Evolutionary conservation across 2,888 invertebrate genomes (phyloP), one percentile per base, ranked within the genome.

Genomic region (Apotomis capreana): DNA sequence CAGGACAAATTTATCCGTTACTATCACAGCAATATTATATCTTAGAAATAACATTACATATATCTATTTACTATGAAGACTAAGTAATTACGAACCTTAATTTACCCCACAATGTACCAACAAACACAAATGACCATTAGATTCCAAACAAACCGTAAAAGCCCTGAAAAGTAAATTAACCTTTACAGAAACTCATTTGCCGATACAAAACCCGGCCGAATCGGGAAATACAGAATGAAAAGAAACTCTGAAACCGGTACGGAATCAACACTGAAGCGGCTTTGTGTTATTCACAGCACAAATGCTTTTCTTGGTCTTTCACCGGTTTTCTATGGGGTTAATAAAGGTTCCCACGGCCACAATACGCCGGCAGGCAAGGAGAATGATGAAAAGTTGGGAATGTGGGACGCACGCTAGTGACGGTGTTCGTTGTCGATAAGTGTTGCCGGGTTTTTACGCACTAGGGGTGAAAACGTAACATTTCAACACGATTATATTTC

Each of bases 301-400:
- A 93, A 91, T 88, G 91, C 90, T 91, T 93, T 92, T 92, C 92
- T 91, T 92, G 87, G 87, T 86, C 89, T 89, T 93, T 92, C 92
- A 93, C 85, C 67, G 83, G 88, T 84, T 92, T 92, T 92, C 91
- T 91, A 92, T 91, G 86, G 89, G 83, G 90, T 91, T 87, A 93
- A 93, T 93, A 93, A 92, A 92, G 92, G 92, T 91, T 92, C 89
- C 87, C 90, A 89, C 91, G 91, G 89, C 88, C 92, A 92, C 92
- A 92, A 92, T 92, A 86, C 80, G 85, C 83, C 81, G 84, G 86
- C 88, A 89, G 88, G 90, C 87, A 87, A 90, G 89, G 89, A 87
- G 89, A 85, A 85, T 87, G 91, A 90, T 92, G 92, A 91, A 92
- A 92, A 92, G 89, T 92, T 88, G 87, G 87, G 87, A 91, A 92